Conservation (phyloP, 2,888 invertebrate species). For the Clanis bilineata region DNA sequence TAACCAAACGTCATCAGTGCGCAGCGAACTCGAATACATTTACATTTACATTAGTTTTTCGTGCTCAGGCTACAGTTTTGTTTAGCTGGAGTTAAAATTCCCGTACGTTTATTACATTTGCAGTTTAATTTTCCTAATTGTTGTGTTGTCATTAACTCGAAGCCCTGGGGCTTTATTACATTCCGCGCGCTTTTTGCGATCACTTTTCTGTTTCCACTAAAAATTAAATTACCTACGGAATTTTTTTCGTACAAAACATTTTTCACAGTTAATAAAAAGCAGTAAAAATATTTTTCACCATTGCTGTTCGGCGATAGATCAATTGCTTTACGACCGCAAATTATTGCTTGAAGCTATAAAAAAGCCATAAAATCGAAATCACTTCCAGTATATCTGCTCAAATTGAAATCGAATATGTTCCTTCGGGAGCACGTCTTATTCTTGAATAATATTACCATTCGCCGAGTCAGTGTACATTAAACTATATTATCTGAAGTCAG, state of each 20-base stretch:
- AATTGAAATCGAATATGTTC: slow-evolving; percentile 11
- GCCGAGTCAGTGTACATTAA: too few species aligned
- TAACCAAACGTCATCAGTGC: too few species aligned
- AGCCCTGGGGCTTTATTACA: background rate
- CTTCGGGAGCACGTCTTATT: background rate
- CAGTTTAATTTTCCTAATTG: slow-evolving; percentile 20
- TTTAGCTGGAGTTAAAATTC: background rate
- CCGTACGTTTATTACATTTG: background rate
- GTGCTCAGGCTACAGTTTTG: background rate
- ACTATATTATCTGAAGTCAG: too few species aligned
- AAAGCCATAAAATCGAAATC: slow-evolving; percentile 7
- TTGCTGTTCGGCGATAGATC: slow-evolving; percentile 1
- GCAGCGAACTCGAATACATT: background rate
- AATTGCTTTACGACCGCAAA: slow-evolving; percentile 15
- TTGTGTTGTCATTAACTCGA: slow-evolving; percentile 31
- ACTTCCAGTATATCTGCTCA: background rate
- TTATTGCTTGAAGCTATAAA: slow-evolving; percentile 8
- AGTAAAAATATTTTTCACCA: background rate
- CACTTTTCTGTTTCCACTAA: background rate
- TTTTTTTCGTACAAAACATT: background rate
- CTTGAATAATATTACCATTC: background rate
- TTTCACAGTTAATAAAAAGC: background rate
- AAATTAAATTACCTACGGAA: background rate
- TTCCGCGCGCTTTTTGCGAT: slow-evolving; percentile 4
- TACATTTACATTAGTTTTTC: background rate